Evolutionary conservation across 2,888 invertebrate genomes (phyloP).

Genomic region (Cheilosia pagana): DNA sequence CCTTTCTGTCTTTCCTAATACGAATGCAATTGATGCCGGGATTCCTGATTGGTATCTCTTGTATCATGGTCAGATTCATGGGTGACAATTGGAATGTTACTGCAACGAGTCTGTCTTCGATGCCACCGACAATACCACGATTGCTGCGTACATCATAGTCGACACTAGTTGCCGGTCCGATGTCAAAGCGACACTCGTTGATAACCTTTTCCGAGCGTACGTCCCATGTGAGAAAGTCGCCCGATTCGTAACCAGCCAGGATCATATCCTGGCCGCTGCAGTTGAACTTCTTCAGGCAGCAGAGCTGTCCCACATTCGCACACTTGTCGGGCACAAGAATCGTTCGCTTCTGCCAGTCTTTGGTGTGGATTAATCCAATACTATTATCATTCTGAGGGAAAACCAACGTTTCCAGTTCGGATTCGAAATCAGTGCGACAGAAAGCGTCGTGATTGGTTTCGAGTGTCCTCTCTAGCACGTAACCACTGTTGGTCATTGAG

Average conservation of each 20-base stretch:
- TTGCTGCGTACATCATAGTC: slow-evolving; percentile 88
- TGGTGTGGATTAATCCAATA: slow-evolving; percentile 82
- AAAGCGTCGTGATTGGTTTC: slow-evolving; percentile 88
- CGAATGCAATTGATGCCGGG: slow-evolving; percentile 89
- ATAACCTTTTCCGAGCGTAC: slow-evolving; percentile 84
- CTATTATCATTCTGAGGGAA: slow-evolving; percentile 87
- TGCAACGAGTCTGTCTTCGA: slow-evolving; percentile 80
- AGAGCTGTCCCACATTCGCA: slow-evolving; percentile 84
- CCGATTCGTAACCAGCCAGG: slow-evolving; percentile 90
- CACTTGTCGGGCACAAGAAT: slow-evolving; percentile 82
- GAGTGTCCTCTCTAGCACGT: slow-evolving; percentile 85
- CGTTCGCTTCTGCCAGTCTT: slow-evolving; percentile 81
- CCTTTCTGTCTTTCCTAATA: slow-evolving; percentile 88
- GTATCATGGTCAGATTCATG: slow-evolving; percentile 85
- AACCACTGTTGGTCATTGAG: slow-evolving; percentile 86
- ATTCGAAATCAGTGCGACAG: slow-evolving; percentile 86
- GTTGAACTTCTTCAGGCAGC: slow-evolving; percentile 85
- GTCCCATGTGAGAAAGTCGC: slow-evolving; percentile 89
- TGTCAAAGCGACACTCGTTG: slow-evolving; percentile 83
- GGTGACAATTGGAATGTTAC: slow-evolving; percentile 81
- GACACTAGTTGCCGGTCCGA: slow-evolving; percentile 87
- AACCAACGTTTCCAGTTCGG: slow-evolving; percentile 85
- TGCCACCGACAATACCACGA: slow-evolving; percentile 87
- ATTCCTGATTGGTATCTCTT: slow-evolving; percentile 88
- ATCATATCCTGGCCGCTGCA: slow-evolving; percentile 84